These are phyloP conservation scores for Triplophysa rosa DNA, from an alignment of 2,113 vertebrate species.

Conservation along the genomic window DNA sequence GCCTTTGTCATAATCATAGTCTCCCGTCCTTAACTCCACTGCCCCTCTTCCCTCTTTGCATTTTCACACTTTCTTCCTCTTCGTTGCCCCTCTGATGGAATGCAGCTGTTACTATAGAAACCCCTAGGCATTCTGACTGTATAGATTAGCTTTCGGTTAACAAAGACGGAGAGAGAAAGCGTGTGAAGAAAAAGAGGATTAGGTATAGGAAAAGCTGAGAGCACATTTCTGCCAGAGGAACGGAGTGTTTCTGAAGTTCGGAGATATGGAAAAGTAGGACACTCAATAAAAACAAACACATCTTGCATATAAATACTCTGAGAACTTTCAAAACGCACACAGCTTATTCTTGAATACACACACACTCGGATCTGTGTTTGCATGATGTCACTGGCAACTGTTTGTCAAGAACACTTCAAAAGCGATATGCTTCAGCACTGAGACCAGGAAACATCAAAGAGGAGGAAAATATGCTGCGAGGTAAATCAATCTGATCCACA, in stretches of 20 bases:
- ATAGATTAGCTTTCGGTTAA: constrained; percentile 39
- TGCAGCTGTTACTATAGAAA: constrained; percentile 44
- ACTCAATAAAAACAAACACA: constrained; percentile 26
- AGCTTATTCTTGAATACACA: background rate
- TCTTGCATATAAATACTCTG: background rate
- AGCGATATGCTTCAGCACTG: constrained; percentile 6
- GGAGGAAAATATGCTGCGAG: background rate
- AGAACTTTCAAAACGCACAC: background rate
- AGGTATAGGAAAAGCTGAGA: background rate
- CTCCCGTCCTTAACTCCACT: background rate
- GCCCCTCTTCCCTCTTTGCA: background rate
- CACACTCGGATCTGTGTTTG: constrained; percentile 39
- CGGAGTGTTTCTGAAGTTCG: constrained; percentile 47
- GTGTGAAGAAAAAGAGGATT: background rate
- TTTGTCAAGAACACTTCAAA: constrained; percentile 53
- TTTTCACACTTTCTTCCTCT: constrained; percentile 28
- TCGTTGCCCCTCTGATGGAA: constrained; percentile 29
- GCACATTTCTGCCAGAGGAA: constrained; percentile 36
- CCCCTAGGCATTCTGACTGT: constrained; percentile 33
- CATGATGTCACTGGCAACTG: constrained; percentile 64
- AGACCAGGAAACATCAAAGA: constrained; percentile 19
- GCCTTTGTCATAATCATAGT: no score
- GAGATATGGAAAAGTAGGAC: constrained; percentile 33
- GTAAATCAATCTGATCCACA: no score
- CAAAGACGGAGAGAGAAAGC: background rate